These are phyloP conservation scores for Torymus auratus DNA, from an alignment of 2,888 invertebrate genomes.

Conservation along the genomic window DNA sequence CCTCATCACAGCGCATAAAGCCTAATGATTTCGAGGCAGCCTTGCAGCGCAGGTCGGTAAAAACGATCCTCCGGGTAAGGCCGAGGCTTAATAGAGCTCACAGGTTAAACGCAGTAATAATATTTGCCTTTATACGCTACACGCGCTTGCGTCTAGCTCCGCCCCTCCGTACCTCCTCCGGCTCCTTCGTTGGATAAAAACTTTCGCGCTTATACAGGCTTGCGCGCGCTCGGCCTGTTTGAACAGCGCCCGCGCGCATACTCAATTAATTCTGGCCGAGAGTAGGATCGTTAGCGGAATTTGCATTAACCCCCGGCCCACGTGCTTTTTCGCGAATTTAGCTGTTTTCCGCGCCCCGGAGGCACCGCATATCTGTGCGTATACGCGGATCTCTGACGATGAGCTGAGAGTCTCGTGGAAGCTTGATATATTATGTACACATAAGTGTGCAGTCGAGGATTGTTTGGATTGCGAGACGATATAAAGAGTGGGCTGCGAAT, in stretches of 20 bases:
- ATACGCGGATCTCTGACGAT: no score
- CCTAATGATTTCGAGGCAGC: slow-evolving; percentile 56
- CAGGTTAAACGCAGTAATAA: slow-evolving; percentile 63
- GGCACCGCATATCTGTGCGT: no score
- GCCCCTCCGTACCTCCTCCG: neutral
- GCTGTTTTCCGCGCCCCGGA: no score
- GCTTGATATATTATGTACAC: no score
- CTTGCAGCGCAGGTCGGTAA: slow-evolving; percentile 6
- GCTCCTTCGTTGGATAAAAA: slow-evolving; percentile 29
- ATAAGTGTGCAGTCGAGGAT: no score
- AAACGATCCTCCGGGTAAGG: slow-evolving; percentile 42
- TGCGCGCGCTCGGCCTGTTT: slow-evolving; percentile 33
- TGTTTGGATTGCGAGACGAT: no score
- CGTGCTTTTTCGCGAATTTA: no score
- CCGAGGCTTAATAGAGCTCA: slow-evolving; percentile 60
- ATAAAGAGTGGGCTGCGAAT: no score
- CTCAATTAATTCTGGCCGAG: slow-evolving; percentile 26
- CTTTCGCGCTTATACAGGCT: slow-evolving; percentile 22
- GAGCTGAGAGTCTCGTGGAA: no score
- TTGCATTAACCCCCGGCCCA: neutral
- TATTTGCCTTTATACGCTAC: slow-evolving; percentile 62
- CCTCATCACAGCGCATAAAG: slow-evolving; percentile 24
- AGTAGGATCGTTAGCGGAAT: slow-evolving; percentile 1
- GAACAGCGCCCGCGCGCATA: slow-evolving; percentile 20
- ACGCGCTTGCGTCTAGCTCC: slow-evolving; percentile 20